Conservation (phyloP, 2,888 invertebrate species). For the Dynastes tityus region DNA sequence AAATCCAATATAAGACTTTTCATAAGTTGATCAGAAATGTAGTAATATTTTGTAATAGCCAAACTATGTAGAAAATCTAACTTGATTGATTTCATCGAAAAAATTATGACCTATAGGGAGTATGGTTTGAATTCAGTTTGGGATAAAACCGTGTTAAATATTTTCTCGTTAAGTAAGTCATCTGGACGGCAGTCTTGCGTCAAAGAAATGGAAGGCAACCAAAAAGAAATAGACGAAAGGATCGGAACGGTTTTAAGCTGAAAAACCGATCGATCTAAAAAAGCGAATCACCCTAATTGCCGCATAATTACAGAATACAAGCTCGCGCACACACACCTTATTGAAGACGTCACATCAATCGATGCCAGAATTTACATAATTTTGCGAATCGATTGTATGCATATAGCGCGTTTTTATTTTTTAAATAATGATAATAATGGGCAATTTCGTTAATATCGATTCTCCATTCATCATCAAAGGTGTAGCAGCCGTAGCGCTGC, state of each 20-base stretch:
- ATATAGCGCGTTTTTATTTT: conserved; percentile 40
- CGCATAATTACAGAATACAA: conserved; percentile 43
- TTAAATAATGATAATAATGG: conserved; percentile 50
- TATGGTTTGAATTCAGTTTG: no score
- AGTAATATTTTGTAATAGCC: no score
- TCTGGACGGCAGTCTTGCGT: not conserved
- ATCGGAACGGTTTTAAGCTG: conserved; percentile 16
- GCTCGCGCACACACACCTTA: conserved; percentile 32
- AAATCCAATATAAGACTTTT: no score
- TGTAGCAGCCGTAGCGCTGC: conserved; percentile 17
- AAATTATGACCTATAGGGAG: no score
- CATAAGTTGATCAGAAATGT: no score
- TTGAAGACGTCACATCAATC: conserved; percentile 46
- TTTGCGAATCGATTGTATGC: conserved; percentile 48
- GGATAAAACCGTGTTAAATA: no score
- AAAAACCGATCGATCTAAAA: conserved; percentile 32
- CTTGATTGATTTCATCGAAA: no score
- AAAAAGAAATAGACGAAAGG: conserved; percentile 22
- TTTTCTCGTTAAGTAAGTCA: conserved; percentile 1
- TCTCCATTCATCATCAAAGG: conserved; percentile 49
- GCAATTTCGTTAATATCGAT: conserved; percentile 51
- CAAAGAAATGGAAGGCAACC: not conserved
- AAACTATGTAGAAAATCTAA: no score
- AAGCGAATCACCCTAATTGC: conserved; percentile 33
- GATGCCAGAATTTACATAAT: conserved; percentile 44